A percentile compares a stretch with the other conserved stretches of the same genome.
phyloP scores from a whole-genome alignment of 2,888 invertebrate species.

The Lypha dubia region DNA sequence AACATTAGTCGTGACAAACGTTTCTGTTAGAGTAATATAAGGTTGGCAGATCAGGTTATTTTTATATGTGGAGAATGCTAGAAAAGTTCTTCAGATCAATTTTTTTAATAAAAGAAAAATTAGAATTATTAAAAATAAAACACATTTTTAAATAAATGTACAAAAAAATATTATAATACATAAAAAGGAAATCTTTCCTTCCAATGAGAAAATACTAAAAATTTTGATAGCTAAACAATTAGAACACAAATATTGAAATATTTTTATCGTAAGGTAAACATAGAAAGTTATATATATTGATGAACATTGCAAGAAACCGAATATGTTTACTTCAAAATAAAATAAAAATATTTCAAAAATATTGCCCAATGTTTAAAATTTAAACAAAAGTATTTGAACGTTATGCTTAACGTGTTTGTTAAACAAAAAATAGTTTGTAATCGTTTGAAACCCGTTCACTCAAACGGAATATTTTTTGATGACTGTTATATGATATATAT shows the following conservation, averaged over 20 bases:
- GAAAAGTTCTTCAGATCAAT: constrained; percentile 71
- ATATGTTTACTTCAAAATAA: constrained; percentile 5
- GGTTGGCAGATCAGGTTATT: constrained; percentile 69
- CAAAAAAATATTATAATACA: no score
- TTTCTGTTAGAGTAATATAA: constrained; percentile 64
- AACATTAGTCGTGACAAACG: constrained; percentile 59
- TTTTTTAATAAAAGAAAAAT: constrained; percentile 68
- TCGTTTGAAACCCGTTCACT: constrained; percentile 37
- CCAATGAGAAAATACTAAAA: constrained; percentile 33
- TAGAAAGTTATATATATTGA: constrained; percentile 16
- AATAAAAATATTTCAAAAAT: constrained; percentile 58
- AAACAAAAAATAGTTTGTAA: constrained; percentile 27
- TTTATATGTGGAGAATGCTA: constrained; percentile 68
- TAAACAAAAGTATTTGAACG: constrained; percentile 15
- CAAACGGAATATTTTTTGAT: constrained; percentile 46
- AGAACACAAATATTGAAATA: constrained; percentile 57
- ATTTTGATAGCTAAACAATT: constrained; percentile 45
- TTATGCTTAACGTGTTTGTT: constrained; percentile 30
- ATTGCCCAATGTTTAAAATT: constrained; percentile 36
- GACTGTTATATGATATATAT: constrained; percentile 31
- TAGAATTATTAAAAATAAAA: constrained; percentile 65
- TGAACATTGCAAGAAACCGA: background rate
- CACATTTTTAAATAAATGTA: constrained; percentile 65
- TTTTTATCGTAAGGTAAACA: constrained; percentile 47
- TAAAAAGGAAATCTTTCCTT: constrained; percentile 20